Base-by-base conservation (phyloP, 1,140 invertebrate species). In the Rhyacophila brunnea region DNA sequence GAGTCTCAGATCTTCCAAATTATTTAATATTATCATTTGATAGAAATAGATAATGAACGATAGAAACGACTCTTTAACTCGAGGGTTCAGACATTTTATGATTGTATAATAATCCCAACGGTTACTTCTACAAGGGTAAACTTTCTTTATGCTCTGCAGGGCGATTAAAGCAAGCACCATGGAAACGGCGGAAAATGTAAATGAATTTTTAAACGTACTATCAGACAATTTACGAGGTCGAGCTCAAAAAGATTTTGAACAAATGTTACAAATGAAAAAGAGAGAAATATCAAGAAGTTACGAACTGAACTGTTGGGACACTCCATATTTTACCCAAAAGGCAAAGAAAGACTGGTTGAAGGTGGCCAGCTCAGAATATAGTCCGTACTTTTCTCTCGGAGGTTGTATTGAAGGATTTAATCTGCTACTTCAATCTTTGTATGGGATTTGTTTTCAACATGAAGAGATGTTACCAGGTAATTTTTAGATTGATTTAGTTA, bases 341-440 rank as follows among this genome's bases (percentile, higher is more conserved):
- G 85, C 87, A 0, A 91, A 89, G 70, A 83, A 81, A 6, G 78
- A 84, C 42, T 83, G 87, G 68, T 77, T 92, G 0, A 81, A 89
- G 58, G 82, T 85, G 2, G 83, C 83, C 1, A 80, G 80, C 36
- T 80, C 81, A 11, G 89, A 93, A 67, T 91, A 89, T 68, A 79
- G 87, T 35, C 89, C 92, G 0, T 98, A 96, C 71, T 96, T 99
- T 72, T 96, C 95, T 0, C 78, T 98, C 0, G 96, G 96, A 6
- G 83, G 86, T 47, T 97, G 95, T 68, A 98, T 99, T 93, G 94
- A 98, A 67, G 96, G 96, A 0, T 74, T 98, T 2, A 94, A 95
- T 74, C 84, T 87, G 67, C 74, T 99, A 6, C 89, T 95, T 34
- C 81, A 89, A 48, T 80, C 83, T 38, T 75, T 98, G 0, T 97